Evolutionary conservation across 1,140 invertebrate genomes (phyloP), one percentile per base, ranked within the genome.

Genomic region (Rhyzopertha dominica): DNA sequence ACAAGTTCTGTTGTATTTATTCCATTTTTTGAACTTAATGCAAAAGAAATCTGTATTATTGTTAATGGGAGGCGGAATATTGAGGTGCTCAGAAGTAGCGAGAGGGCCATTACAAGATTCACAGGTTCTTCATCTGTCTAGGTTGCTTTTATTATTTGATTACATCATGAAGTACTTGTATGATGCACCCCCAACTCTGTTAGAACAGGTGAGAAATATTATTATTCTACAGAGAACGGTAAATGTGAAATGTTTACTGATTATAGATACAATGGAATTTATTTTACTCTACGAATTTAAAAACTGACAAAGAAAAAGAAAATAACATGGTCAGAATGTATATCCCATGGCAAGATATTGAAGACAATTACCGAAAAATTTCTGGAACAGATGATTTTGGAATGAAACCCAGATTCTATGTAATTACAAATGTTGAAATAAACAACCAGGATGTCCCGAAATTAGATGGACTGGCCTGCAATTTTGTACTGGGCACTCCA

Each of bases 131-230:
- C 78, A 90, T 58, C 70, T 93, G 4, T 88, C 88, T 0, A 74
- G 94, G 29, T 66, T 97, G 20, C 71, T 96, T 14, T 74, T 96
- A 9, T 74, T 97, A n/a, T 79, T 97, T 44, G 94, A 98, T 61
- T 97, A 97, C 60, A 79, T 97, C 39, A 89, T 97, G 79, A 89
- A 90, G 66, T 87, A 95, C 73, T 72, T 97, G 13, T 97, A 97
- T 63, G 93, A 95, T 64, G 84, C 86, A 0, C 87, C 85, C 1
- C 73, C 82, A 3, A 76, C 75, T 19, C 68, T 90, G 31, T 67
- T 89, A 5, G 83, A 87, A 69, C 85, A 88, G 72, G 85, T 87
- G 67, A 54, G 26, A 17, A 32, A 18, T 16, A 34, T 43, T 28
- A 14, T n/a, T 14, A 8, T 26, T 40, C 19, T 43, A 20, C 42